Evolutionary conservation across 2,888 invertebrate species (phyloP).

Genomic region (Xestia xanthographa): DNA sequence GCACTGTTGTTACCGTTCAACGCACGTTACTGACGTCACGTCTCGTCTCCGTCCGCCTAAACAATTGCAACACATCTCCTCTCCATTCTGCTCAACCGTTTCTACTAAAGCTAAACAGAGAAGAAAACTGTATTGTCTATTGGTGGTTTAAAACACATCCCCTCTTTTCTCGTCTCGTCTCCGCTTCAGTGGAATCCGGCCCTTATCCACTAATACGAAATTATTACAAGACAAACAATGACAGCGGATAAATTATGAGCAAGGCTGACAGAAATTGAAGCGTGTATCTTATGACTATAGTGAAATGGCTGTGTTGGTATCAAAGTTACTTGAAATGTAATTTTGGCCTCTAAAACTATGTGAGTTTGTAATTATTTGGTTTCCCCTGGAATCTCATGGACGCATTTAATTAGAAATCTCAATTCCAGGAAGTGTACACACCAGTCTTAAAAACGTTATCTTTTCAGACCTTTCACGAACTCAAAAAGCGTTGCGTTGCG

Average conservation of each 20-base stretch:
- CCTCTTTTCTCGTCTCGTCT: too few relatives aligned
- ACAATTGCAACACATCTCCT: too few relatives aligned
- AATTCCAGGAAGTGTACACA: conserved; percentile 3
- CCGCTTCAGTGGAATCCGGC: too few relatives aligned
- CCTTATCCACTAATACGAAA: not conserved
- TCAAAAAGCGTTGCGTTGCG: conserved; percentile 26
- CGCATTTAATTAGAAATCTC: conserved; percentile 14
- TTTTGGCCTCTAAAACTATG: not conserved
- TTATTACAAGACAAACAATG: not conserved
- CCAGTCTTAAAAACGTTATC: conserved; percentile 11
- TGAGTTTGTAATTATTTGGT: not conserved
- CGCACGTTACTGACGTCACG: too few relatives aligned
- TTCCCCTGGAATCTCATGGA: not conserved
- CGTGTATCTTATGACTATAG: not conserved
- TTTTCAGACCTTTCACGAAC: conserved; percentile 2
- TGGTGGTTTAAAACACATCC: too few relatives aligned
- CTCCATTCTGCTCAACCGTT: too few relatives aligned
- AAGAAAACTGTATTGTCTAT: not conserved
- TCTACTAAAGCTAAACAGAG: too few relatives aligned
- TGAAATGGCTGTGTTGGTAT: not conserved
- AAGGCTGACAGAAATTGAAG: not conserved
- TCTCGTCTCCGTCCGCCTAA: too few relatives aligned
- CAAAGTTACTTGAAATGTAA: not conserved
- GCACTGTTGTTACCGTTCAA: too few relatives aligned
- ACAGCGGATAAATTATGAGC: not conserved